These are phyloP conservation scores for Odontomyia ornata DNA, from an alignment of 2,888 invertebrate genomes.

Conservation along the genomic window DNA sequence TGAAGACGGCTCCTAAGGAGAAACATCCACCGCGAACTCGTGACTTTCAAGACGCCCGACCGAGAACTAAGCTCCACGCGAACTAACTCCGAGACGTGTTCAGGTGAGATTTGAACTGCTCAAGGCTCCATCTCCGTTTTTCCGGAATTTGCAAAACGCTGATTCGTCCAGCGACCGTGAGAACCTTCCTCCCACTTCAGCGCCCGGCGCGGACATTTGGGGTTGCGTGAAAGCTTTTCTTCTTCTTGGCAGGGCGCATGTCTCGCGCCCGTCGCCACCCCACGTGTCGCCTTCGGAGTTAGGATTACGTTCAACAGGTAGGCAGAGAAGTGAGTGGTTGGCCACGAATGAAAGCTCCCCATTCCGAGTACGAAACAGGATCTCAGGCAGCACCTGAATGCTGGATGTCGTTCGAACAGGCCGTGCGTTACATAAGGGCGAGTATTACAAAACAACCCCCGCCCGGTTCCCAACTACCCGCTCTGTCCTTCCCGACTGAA, in stretches of 20 bases:
- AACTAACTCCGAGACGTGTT: background rate
- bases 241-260: constrained; percentile 1
- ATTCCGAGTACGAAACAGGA: background rate
- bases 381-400: background rate
- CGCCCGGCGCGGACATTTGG: background rate
- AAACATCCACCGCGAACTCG: background rate
- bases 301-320: constrained; percentile 25
- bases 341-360: constrained; percentile 21
- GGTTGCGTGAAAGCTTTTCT: constrained; percentile 13
- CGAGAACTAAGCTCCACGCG: constrained; percentile 19
- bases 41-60: constrained; percentile 13
- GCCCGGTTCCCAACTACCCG: background rate
- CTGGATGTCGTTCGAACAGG: background rate
- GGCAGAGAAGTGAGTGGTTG: constrained; percentile 18
- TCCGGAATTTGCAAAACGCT: constrained; percentile 33
- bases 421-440: constrained; percentile 9
- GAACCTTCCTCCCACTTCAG: constrained; percentile 19
- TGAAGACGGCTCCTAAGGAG: background rate
- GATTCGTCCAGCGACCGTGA: constrained; percentile 38
- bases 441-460: constrained; percentile 17
- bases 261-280: background rate
- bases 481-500: background rate
- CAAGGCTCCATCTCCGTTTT: constrained; percentile 30
- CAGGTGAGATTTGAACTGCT: background rate
- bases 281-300: no score